Base-by-base conservation (phyloP, 2,888 invertebrate species). In the Cheiracanthium punctorium region DNA sequence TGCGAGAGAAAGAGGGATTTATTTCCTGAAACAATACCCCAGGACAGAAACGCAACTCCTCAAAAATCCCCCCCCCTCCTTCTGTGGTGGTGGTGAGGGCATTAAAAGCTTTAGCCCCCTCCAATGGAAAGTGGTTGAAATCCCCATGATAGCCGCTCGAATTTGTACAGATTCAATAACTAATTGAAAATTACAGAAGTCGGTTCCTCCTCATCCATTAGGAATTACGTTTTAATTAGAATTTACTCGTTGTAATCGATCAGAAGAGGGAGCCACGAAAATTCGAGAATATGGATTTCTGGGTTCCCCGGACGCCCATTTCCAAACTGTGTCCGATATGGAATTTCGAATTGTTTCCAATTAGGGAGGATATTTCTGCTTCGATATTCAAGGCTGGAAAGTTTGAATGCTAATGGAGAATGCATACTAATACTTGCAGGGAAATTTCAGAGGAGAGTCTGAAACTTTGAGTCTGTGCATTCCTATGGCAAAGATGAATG, bases 191-290 rank as follows among this genome's bases (percentile, higher is more conserved):
- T 48, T 48, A 48, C 48, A 48, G 48, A 17, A 48, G 48, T 17
- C 17, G 12, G 48, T 48, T 48, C 48, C 17, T n/a, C n/a, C n/a
- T 48, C 48, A 17, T 48, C 48, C 48, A 48, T 48, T 48, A 48
- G 48, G 48, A 48, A 48, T 48, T 48, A 48, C 48, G 17, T 48
- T 48, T 48, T 48, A 48, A 48, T 48, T 48, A 48, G 48, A 48
- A 48, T 48, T 48, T 17, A 14, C 48, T 48, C 48, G 2, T 48
- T 48, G 10, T 48, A 48, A 48, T 48, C 48, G 48, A 48, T 48
- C 12, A 48, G 17, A n/a, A 2, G 48, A 2, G 8, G 17, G n/a
- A n/a, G n/a, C n/a, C 48, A 48, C 48, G 48, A 17, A n/a, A 48
- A 48, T 48, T 48, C 48, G 17, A 48, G 48, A 48, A 48, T 48